Percentiles rank a stretch among this genome's conserved stretches.
phyloP scores from a whole-genome alignment of 2,113 vertebrate genomes.

The Egretta garzetta region DNA sequence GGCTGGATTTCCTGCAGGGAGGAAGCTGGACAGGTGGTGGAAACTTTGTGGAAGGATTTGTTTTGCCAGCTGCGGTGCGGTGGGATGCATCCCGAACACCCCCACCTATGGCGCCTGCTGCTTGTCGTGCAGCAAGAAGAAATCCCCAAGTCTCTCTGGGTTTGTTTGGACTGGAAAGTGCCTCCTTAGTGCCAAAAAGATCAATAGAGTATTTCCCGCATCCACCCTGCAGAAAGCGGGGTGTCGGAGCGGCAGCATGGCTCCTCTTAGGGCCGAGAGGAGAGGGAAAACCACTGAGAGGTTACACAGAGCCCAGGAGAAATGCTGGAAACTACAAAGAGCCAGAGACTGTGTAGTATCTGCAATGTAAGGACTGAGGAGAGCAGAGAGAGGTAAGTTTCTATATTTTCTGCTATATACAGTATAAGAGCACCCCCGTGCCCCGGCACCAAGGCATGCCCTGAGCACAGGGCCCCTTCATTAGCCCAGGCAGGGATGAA shows the following conservation, averaged over 20 bases:
- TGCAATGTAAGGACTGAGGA: neutral
- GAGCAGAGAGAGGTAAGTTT: neutral
- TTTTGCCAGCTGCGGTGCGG: constrained; percentile 17
- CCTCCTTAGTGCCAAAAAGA: neutral
- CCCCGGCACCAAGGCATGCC: neutral
- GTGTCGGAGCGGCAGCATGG: neutral
- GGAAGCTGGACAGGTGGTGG: constrained; percentile 10
- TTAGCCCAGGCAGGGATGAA: neutral
- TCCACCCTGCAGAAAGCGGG: neutral
- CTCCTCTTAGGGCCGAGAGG: neutral
- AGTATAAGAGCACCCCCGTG: neutral
- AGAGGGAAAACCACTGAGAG: neutral
- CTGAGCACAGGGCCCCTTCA: neutral
- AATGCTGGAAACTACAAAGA: neutral
- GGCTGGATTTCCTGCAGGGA: constrained; percentile 33
- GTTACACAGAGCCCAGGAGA: neutral
- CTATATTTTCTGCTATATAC: neutral
- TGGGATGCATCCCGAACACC: neutral
- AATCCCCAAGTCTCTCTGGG: neutral
- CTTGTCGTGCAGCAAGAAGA: neutral
- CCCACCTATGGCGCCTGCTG: neutral
- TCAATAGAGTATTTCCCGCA: constrained; percentile 4
- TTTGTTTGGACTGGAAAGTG: neutral
- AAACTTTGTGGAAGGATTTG: neutral
- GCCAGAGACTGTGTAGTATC: neutral